phyloP scores from a whole-genome alignment of 2,113 vertebrate genomes.

The Centrocercus urophasianus region DNA sequence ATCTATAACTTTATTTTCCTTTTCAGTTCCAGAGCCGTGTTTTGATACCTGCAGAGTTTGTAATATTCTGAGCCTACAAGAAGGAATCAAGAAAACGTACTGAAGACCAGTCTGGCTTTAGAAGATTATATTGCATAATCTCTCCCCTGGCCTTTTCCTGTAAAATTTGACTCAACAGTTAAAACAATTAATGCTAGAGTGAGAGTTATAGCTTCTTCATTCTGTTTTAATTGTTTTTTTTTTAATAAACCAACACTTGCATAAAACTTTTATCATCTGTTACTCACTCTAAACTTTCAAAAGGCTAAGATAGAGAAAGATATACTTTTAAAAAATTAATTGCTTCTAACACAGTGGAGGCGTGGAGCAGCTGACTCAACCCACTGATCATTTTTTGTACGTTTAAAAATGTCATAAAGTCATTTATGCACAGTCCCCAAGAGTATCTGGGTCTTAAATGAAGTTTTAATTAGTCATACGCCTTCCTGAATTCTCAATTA shows the following conservation, averaged over 20 bases:
- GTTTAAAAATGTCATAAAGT: conserved; percentile 51
- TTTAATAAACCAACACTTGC: not conserved
- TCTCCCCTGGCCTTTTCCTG: not conserved
- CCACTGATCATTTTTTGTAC: conserved; percentile 21
- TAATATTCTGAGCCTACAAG: not conserved
- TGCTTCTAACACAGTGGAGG: not conserved
- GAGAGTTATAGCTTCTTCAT: not conserved
- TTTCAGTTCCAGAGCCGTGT: conserved; percentile 17
- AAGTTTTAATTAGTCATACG: conserved; percentile 54
- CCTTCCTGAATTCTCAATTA: conserved; percentile 57
- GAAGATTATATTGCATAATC: not conserved
- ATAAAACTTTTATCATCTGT: not conserved
- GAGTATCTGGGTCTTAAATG: conserved; percentile 48
- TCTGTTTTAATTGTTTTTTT: not conserved
- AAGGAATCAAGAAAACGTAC: not conserved
- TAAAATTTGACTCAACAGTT: not conserved
- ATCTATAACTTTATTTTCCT: conserved; percentile 59
- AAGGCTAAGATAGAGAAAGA: not conserved
- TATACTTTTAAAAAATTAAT: not conserved
- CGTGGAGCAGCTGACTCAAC: not conserved
- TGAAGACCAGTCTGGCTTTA: not conserved
- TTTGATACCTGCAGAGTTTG: conserved; percentile 42
- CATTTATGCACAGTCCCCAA: conserved; percentile 26
- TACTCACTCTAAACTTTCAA: not conserved
- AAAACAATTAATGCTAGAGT: not conserved